These are phyloP conservation scores for Mayetiola destructor DNA, from an alignment of 2,888 invertebrate genomes.

Conservation along the genomic window DNA sequence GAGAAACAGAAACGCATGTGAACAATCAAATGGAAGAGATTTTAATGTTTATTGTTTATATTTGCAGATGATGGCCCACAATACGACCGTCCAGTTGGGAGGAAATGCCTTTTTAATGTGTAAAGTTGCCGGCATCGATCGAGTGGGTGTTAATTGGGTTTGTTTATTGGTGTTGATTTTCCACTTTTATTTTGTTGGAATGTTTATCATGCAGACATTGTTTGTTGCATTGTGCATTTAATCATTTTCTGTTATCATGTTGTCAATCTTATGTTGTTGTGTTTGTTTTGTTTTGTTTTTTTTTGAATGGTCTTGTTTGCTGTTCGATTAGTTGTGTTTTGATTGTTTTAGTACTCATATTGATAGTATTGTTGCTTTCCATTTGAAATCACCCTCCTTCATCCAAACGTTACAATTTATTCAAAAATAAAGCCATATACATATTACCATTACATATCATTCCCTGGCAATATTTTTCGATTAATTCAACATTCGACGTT, in stretches of 20 bases:
- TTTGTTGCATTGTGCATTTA: neutral
- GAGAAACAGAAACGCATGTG: neutral
- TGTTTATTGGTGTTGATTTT: conserved; percentile 24
- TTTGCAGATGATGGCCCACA: conserved; percentile 36
- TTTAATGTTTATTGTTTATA: conserved; percentile 17
- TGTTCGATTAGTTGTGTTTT: neutral
- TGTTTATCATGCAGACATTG: neutral
- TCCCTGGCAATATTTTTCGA: too few relatives aligned
- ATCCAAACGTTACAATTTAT: too few relatives aligned
- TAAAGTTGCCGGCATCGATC: conserved; percentile 36
- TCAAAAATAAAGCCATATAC: too few relatives aligned
- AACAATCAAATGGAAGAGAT: too few relatives aligned
- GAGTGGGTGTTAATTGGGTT: conserved; percentile 39
- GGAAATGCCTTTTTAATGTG: conserved; percentile 36
- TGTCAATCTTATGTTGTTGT: too few relatives aligned
- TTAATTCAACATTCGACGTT: too few relatives aligned
- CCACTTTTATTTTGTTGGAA: conserved; percentile 2
- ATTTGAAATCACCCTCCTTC: neutral
- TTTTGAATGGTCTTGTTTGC: neutral
- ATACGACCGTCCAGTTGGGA: conserved; percentile 36
- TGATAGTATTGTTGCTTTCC: neutral
- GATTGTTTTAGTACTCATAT: neutral
- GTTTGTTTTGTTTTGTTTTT: neutral
- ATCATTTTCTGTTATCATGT: too few relatives aligned
- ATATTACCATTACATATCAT: too few relatives aligned